These are phyloP conservation scores for Sicus ferrugineus DNA, from an alignment of 2,888 invertebrate genomes.

Conservation along the genomic window DNA sequence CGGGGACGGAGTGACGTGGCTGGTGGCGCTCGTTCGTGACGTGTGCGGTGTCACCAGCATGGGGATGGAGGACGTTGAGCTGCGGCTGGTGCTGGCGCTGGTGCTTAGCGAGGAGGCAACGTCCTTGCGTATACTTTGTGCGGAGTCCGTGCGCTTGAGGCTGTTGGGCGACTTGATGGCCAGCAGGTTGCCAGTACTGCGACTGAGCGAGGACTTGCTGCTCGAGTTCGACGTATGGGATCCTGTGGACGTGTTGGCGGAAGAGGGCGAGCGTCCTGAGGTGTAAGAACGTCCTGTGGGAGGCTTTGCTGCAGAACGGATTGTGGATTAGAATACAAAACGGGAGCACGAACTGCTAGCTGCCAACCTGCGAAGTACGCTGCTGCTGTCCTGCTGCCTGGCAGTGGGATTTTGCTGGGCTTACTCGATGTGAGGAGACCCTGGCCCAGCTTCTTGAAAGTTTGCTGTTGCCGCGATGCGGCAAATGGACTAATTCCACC, in stretches of 20 bases:
- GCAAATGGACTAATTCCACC: slow-evolving; percentile 54
- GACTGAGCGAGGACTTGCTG: slow-evolving; percentile 61
- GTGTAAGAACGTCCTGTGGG: slow-evolving; percentile 63
- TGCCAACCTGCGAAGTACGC: slow-evolving; percentile 48
- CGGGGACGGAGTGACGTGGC: slow-evolving; percentile 52
- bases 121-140: slow-evolving; percentile 65
- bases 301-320: slow-evolving; percentile 66
- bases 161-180: slow-evolving; percentile 56
- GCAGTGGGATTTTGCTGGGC: slow-evolving; percentile 78
- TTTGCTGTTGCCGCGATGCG: slow-evolving; percentile 38
- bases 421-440: slow-evolving; percentile 61
- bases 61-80: slow-evolving; percentile 63
- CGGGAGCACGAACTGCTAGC: not conserved
- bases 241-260: slow-evolving; percentile 50
- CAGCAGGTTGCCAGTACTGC: slow-evolving; percentile 61
- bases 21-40: slow-evolving; percentile 45
- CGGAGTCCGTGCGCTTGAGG: slow-evolving; percentile 68
- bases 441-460: not conserved
- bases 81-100: slow-evolving; percentile 55
- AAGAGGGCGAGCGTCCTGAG: slow-evolving; percentile 54
- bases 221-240: slow-evolving; percentile 48
- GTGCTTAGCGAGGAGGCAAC: slow-evolving; percentile 53
- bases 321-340: not conserved
- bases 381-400: slow-evolving; percentile 66
- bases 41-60: slow-evolving; percentile 58